Conservation (phyloP, 2,113 vertebrate genomes). For the Chinchilla lanigera region DNA sequence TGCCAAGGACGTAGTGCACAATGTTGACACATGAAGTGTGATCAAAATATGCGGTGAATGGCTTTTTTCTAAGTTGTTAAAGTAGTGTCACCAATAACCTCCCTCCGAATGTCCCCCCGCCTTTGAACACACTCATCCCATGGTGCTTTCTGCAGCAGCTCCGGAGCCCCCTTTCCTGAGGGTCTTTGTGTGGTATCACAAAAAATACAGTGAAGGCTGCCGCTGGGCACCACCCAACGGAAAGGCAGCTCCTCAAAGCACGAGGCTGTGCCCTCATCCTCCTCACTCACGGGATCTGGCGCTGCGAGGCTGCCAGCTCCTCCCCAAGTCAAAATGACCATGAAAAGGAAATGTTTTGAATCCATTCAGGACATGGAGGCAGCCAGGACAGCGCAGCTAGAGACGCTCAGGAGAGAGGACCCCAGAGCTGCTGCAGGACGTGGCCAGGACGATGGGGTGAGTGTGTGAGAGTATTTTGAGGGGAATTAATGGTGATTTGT, state of each 20-base stretch:
- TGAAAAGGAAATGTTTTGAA: neutral
- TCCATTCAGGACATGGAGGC: neutral
- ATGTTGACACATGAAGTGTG: neutral
- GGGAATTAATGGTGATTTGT: neutral
- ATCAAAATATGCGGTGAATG: neutral
- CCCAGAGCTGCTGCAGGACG: neutral
- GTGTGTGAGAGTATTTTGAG: neutral
- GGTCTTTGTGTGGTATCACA: neutral
- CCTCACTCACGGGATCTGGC: neutral
- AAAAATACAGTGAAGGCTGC: neutral
- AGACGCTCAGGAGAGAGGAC: neutral
- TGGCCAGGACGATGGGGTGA: neutral
- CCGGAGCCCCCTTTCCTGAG: neutral
- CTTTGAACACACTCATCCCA: neutral
- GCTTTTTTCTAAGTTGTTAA: neutral
- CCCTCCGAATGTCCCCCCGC: neutral
- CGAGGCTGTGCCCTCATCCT: neutral
- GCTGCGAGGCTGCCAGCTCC: neutral
- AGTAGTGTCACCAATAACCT: neutral
- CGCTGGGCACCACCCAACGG: neutral
- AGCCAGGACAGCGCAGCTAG: neutral
- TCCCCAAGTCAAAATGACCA: neutral
- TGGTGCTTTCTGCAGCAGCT: neutral
- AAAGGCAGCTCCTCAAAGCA: neutral
- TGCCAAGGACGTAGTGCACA: neutral